Base-by-base conservation (phyloP, 2,113 vertebrate species). In the Eonycteris spelaea region DNA sequence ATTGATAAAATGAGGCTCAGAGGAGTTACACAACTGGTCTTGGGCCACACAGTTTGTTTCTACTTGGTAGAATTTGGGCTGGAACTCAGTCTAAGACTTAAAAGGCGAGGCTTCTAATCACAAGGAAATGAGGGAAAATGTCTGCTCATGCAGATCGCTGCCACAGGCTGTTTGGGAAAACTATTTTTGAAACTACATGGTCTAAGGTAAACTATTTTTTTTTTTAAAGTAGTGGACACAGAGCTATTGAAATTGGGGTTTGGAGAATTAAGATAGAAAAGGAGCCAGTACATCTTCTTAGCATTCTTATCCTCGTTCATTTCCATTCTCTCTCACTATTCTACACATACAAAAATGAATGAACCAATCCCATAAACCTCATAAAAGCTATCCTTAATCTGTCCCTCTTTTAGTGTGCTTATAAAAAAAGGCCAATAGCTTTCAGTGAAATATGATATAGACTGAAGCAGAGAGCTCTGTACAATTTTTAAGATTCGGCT, bases 381-480 rank as follows among this genome's bases (percentile, higher is more conserved):
- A 84, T 96, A 87, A 96, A 97, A 94, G 68, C 91, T 79, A 86
- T 53, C 82, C 45, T 95, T 97, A 97, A 97, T 97, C 97, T 97
- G 67, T 87, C 65, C 40, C 59, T 77, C 65, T 93, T 96, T 97
- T 92, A 96, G 48, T 96, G 74, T 87, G 89, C 74, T 93, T 96
- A 63, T 75, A 33, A 71, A 73, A 95, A 90, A 87, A 74, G 73
- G 5, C 75, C 94, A 90, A 68, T 92, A 63, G 45, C 63, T 96
- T 97, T 91, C 59, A 51, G 45, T 84, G 57, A 97, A 93, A 90
- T 94, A 93, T 53, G 82, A 93, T 90, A 73, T 48, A 33, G 26
- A 67, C n/a, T 75, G 53, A 93, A 79, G 78, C 51, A 53, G 53
- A 70, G 77, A 86, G 38, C 28, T 80, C 30, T 91, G 45, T n/a